phyloP scores from a whole-genome alignment of 2,797 vertebrate species.

The Telmatherina bonti region DNA sequence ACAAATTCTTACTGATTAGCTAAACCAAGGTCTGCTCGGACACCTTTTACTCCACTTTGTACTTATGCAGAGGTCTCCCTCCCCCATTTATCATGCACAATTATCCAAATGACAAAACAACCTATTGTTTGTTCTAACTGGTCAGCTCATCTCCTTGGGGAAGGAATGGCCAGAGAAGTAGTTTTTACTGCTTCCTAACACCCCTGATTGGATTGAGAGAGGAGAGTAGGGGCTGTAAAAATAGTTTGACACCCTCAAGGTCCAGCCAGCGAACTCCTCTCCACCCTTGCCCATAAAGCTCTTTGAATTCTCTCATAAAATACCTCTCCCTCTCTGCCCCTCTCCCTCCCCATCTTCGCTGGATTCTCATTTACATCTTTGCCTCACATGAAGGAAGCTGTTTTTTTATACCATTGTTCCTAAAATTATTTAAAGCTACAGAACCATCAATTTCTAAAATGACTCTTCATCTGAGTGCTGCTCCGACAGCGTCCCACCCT shows the following conservation, averaged over 20 bases:
- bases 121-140: slow-evolving; percentile 74
- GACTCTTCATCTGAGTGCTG: slow-evolving; percentile 24
- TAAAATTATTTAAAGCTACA: slow-evolving; percentile 49
- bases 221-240: slow-evolving; percentile 81
- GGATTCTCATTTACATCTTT: slow-evolving; percentile 46
- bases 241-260: slow-evolving; percentile 82
- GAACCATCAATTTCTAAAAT: slow-evolving; percentile 44
- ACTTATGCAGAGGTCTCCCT: slow-evolving; percentile 32
- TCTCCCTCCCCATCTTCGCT: slow-evolving; percentile 7
- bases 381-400: slow-evolving; percentile 41
- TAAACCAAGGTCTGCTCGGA: slow-evolving; percentile 20
- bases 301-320: slow-evolving; percentile 68
- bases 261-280: slow-evolving; percentile 78
- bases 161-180: slow-evolving; percentile 53
- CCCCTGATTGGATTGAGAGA: slow-evolving; percentile 71
- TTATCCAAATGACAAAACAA: slow-evolving; percentile 69
- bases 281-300: slow-evolving; percentile 78
- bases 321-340: slow-evolving; percentile 4
- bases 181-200: slow-evolving; percentile 78
- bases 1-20: slow-evolving; percentile 37
- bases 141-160: slow-evolving; percentile 65
- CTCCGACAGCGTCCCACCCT: slow-evolving; percentile 40
- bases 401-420: slow-evolving; percentile 46
- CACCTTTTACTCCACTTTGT: slow-evolving; percentile 16
- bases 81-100: slow-evolving; percentile 51